Evolutionary conservation across 2,797 vertebrate genomes (phyloP).

Genomic region (Margarornis squamiger): DNA sequence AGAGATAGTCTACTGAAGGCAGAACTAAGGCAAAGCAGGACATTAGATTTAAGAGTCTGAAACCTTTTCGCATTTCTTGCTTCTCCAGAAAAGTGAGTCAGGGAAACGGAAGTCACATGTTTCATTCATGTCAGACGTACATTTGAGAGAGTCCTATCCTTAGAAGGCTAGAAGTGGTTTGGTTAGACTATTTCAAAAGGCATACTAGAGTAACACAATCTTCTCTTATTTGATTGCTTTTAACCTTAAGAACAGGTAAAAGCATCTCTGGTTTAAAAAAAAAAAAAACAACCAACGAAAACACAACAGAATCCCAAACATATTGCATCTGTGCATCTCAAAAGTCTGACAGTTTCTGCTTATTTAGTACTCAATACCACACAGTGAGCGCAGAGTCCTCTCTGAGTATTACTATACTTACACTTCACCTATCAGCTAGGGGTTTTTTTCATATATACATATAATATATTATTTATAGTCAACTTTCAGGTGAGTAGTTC

Average conservation of each 20-base stretch:
- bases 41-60: background rate
- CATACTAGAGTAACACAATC: conserved; percentile 13
- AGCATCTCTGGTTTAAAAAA: background rate
- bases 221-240: background rate
- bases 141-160: background rate
- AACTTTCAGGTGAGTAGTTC: background rate
- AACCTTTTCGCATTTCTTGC: background rate
- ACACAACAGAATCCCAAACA: background rate
- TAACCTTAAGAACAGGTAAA: background rate
- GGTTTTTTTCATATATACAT: background rate
- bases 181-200: conserved; percentile 36
- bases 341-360: background rate
- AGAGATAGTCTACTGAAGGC: background rate
- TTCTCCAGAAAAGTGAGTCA: background rate
- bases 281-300: background rate
- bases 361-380: background rate
- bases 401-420: background rate
- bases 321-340: background rate
- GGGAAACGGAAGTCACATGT: background rate
- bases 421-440: background rate
- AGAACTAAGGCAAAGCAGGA: conserved; percentile 12
- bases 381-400: background rate
- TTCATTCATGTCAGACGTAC: background rate
- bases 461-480: conserved; percentile 19
- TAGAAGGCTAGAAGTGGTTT: conserved; percentile 8